Base-by-base conservation (phyloP, 2,888 invertebrate species). In the Tenthredo notha region DNA sequence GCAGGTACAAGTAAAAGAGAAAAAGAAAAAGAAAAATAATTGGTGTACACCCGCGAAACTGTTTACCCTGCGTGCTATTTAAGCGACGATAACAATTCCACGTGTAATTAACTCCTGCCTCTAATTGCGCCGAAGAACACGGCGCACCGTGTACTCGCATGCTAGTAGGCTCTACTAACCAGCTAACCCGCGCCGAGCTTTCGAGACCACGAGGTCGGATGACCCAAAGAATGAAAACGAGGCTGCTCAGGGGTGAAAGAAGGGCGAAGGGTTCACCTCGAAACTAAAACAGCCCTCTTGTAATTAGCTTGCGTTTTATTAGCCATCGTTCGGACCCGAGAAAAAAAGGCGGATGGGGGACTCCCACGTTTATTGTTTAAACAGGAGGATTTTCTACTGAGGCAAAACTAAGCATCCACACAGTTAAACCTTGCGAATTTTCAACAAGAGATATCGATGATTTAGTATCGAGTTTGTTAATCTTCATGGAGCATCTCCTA, bases 211-310 rank as follows among this genome's bases (percentile, higher is more conserved):
- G 77, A 77, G 77, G 77, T 54, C 77, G 77, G 77, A 77, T 77
- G 77, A 29, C 77, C 77, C 77, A 77, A 77, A 77, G 77, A 77
- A 77, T 40, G 77, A 77, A 77, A 77, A 54, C 77, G 77, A 77
- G 77, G 29, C 50, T 77, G 33, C 18, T 43, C 18, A 40, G 29
- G 77, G 77, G 77, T 77, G 77, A n/a, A 54, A 50, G 33, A 54
- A 77, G 77, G 54, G 50, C 47, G 33, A 33, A 77, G 77, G 77
- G 77, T 40, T 77, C 25, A n/a, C 54, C 77, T 21, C 75, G 21
- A 21, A 75, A 75, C 47, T 77, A 18, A 77, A 77, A 77, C 54
- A 21, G 12, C 54, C 25, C 77, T 54, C 33, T 77, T 33, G 77
- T 77, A 77, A 77, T 77, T 77, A 77, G 33, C 54, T 77, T n/a